Evolutionary conservation across 2,888 invertebrate genomes (phyloP).

Genomic region (Patella pellucida): DNA sequence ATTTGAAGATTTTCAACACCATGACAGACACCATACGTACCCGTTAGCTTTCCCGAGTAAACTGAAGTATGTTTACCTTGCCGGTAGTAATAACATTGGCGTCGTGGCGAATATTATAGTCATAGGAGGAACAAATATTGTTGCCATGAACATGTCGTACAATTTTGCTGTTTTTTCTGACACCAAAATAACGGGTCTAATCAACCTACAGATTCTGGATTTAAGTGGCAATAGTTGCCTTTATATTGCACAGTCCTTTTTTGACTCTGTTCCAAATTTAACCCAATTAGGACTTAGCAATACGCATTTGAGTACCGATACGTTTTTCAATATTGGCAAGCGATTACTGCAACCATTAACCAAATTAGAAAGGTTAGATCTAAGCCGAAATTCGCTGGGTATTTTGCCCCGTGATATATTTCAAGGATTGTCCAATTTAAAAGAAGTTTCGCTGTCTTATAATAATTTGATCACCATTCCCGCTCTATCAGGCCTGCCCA

Average conservation of each 20-base stretch:
- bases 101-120: not conserved
- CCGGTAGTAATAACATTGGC: not conserved
- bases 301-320: not conserved
- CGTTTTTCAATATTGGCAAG: not conserved
- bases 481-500: no score
- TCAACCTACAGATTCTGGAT: not conserved
- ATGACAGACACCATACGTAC: not conserved
- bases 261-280: not conserved
- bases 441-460: not conserved
- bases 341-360: not conserved
- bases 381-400: not conserved
- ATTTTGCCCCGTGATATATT: not conserved
- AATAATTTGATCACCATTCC: not conserved
- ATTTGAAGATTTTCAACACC: not conserved
- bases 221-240: not conserved
- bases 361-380: not conserved
- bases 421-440: not conserved
- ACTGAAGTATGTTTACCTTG: not conserved
- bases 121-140: not conserved
- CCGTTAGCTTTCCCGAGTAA: not conserved
- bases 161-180: not conserved
- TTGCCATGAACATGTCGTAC: not conserved
- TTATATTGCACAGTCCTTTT: not conserved
- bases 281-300: not conserved
- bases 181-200: not conserved